Conservation (phyloP, 2,113 vertebrate species). For the Reinhardtius hippoglossoides region DNA sequence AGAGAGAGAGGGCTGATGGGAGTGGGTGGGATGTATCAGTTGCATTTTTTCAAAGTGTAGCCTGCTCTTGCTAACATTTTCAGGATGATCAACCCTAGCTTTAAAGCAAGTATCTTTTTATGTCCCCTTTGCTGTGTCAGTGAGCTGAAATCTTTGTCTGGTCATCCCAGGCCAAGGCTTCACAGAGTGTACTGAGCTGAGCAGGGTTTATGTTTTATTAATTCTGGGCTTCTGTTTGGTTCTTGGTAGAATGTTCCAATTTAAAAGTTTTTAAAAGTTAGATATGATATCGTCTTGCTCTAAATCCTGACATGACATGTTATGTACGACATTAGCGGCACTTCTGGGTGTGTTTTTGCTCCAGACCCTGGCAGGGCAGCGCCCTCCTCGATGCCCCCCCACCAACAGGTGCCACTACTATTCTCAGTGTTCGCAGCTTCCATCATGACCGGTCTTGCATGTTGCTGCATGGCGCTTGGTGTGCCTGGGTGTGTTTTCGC, state of each 20-base stretch:
- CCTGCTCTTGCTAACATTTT: too few species aligned
- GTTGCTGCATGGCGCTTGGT: constrained; percentile 30
- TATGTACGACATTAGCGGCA: constrained; percentile 2
- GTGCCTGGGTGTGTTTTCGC: constrained; percentile 18
- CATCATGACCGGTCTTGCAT: constrained; percentile 23
- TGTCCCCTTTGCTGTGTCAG: too few species aligned
- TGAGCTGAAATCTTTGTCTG: too few species aligned
- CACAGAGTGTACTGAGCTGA: not conserved
- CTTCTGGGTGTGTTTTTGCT: constrained; percentile 35
- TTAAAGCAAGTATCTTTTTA: too few species aligned
- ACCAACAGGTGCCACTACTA: constrained; percentile 57
- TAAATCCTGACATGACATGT: not conserved
- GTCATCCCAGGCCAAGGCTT: not conserved
- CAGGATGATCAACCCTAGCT: too few species aligned
- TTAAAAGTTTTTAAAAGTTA: not conserved
- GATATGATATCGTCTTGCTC: too few species aligned
- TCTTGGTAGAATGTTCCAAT: not conserved
- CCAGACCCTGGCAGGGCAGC: not conserved
- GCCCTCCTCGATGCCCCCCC: constrained; percentile 1
- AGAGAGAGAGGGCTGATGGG: too few species aligned
- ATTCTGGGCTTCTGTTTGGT: not conserved
- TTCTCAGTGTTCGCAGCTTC: constrained; percentile 27
- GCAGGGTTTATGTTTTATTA: not conserved
- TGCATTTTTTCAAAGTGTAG: too few species aligned
- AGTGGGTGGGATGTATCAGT: too few species aligned